Evolutionary conservation across 2,797 vertebrate species (phyloP).

Genomic region (Gorsachius magnificus): DNA sequence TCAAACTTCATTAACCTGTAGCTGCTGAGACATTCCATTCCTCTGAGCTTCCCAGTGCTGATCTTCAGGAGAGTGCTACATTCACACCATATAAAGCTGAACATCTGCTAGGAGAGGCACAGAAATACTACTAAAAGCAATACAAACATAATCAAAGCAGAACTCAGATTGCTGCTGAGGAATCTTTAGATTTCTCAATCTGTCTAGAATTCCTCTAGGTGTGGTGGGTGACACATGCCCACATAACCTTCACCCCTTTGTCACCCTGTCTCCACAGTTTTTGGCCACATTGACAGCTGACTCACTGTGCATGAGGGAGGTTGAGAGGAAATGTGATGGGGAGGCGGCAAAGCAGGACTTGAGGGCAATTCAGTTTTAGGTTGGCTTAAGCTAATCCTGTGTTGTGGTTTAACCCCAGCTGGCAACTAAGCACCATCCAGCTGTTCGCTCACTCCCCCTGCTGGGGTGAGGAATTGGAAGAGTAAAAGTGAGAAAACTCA

Average conservation of each 20-base stretch:
- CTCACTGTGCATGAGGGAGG: neutral
- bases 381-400: neutral
- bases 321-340: neutral
- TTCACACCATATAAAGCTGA: neutral
- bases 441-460: too few species aligned
- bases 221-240: neutral
- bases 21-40: neutral
- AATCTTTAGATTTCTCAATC: neutral
- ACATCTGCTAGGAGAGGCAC: neutral
- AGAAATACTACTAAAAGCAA: neutral
- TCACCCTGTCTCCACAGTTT: neutral
- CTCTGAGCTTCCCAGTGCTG: neutral
- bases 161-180: neutral
- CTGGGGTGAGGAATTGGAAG: too few species aligned
- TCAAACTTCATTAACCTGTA: neutral
- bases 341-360: neutral
- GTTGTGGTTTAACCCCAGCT: too few species aligned
- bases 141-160: neutral
- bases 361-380: neutral
- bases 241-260: neutral
- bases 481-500: too few species aligned
- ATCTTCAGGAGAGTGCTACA: neutral
- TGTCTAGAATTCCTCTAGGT: neutral
- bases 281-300: neutral
- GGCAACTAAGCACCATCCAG: too few species aligned